These are phyloP conservation scores for Pycnomerus fuliginosus DNA, from an alignment of 2,888 invertebrate species.

Conservation along the genomic window DNA sequence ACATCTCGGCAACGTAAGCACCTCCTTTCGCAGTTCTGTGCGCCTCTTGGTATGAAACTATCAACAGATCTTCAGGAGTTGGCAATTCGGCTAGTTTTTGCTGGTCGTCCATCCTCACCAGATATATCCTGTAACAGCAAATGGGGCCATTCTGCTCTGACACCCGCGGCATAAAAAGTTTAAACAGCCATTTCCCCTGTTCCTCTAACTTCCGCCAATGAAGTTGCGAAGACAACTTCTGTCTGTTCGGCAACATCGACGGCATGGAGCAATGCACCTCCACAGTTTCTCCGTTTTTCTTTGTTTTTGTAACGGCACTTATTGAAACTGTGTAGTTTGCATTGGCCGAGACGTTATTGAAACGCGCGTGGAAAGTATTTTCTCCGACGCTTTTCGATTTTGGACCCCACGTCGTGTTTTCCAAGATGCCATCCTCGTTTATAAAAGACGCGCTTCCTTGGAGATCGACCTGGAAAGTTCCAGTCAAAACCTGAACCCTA, in stretches of 20 bases:
- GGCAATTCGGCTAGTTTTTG: conserved; percentile 67
- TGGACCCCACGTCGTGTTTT: conserved; percentile 60
- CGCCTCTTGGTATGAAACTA: conserved; percentile 73
- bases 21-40: conserved; percentile 68
- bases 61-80: conserved; percentile 66
- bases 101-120: conserved; percentile 68
- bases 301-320: conserved; percentile 74
- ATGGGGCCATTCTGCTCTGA: conserved; percentile 85
- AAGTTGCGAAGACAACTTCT: conserved; percentile 60
- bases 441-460: conserved; percentile 59
- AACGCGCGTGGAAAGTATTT: conserved; percentile 55
- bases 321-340: conserved; percentile 80
- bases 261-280: conserved; percentile 67
- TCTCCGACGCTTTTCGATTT: conserved; percentile 61
- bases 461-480: conserved; percentile 49
- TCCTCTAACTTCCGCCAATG: conserved; percentile 65
- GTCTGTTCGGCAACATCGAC: conserved; percentile 68
- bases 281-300: conserved; percentile 70
- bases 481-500: conserved; percentile 7
- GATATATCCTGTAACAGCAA: conserved; percentile 81
- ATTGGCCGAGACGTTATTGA: conserved; percentile 75
- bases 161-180: conserved; percentile 72
- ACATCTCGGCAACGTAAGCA: conserved; percentile 84
- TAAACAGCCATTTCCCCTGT: conserved; percentile 70
- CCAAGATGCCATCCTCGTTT: conserved; percentile 55